phyloP scores from a whole-genome alignment of 2,888 invertebrate genomes.

The Lithophane ornitopus region DNA sequence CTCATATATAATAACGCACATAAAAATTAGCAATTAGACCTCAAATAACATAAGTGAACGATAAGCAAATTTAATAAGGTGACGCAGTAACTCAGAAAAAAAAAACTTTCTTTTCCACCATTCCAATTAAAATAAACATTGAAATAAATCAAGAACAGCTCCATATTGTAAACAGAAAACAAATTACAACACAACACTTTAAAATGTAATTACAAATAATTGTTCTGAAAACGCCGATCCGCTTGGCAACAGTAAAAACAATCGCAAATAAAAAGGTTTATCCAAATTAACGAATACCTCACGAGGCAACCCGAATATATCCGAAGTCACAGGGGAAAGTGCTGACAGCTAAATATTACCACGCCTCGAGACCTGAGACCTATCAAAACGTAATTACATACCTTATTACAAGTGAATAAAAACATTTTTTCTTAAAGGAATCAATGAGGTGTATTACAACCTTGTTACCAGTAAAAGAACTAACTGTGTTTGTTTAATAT shows the following conservation, averaged over 20 bases:
- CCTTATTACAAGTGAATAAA: slow-evolving; percentile 73
- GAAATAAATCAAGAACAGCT: slow-evolving; percentile 55
- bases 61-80: background rate
- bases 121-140: slow-evolving; percentile 50
- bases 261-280: slow-evolving; percentile 63
- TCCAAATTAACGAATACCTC: slow-evolving; percentile 69
- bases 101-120: slow-evolving; percentile 26
- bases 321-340: slow-evolving; percentile 73
- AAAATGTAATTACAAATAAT: slow-evolving; percentile 67
- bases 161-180: slow-evolving; percentile 59
- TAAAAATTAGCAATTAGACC: background rate
- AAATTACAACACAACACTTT: slow-evolving; percentile 57
- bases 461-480: slow-evolving; percentile 72
- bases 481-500: slow-evolving; percentile 76
- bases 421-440: slow-evolving; percentile 71
- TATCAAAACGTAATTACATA: slow-evolving; percentile 82
- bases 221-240: slow-evolving; percentile 57
- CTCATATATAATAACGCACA: background rate
- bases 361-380: slow-evolving; percentile 73
- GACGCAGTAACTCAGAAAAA: background rate
- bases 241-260: slow-evolving; percentile 65
- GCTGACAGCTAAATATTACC: slow-evolving; percentile 81
- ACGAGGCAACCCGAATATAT: slow-evolving; percentile 65
- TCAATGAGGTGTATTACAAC: slow-evolving; percentile 75
- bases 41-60: background rate